Evolutionary conservation across 2,888 invertebrate genomes (phyloP).

Genomic region (Agrochola lychnidis): DNA sequence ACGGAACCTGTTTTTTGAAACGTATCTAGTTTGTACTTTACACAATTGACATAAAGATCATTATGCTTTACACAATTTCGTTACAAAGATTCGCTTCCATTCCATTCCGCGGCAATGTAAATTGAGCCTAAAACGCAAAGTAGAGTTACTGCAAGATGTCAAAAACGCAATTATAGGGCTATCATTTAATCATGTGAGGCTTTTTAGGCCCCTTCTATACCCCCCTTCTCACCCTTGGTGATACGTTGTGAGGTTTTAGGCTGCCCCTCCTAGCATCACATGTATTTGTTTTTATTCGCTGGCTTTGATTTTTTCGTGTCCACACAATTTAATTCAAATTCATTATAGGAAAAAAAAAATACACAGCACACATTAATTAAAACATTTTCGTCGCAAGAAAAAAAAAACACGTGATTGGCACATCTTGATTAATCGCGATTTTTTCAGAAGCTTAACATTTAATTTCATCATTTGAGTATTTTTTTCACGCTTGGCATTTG

Average conservation of each 20-base stretch:
- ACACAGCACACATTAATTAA: not conserved
- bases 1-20: too few relatives aligned
- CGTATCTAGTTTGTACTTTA: too few relatives aligned
- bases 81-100: too few relatives aligned
- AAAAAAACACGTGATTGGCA: not conserved
- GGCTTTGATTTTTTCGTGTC: not conserved
- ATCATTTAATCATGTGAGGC: not conserved
- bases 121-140: slow-evolving; percentile 7
- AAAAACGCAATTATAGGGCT: not conserved
- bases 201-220: not conserved
- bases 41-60: too few relatives aligned
- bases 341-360: not conserved
- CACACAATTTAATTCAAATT: not conserved
- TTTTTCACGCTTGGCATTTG: slow-evolving; percentile 1
- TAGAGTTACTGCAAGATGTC: slow-evolving; percentile 19
- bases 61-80: too few relatives aligned
- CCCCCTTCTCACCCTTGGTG: too few relatives aligned
- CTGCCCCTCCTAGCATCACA: not conserved
- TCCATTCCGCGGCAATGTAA: too few relatives aligned
- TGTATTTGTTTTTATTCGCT: not conserved
- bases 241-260: not conserved
- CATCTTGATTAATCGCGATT: not conserved
- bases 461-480: not conserved
- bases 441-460: not conserved
- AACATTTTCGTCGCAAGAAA: too few relatives aligned